phyloP scores from a whole-genome alignment of 2,888 invertebrate genomes.

The Pheosia tremula region DNA sequence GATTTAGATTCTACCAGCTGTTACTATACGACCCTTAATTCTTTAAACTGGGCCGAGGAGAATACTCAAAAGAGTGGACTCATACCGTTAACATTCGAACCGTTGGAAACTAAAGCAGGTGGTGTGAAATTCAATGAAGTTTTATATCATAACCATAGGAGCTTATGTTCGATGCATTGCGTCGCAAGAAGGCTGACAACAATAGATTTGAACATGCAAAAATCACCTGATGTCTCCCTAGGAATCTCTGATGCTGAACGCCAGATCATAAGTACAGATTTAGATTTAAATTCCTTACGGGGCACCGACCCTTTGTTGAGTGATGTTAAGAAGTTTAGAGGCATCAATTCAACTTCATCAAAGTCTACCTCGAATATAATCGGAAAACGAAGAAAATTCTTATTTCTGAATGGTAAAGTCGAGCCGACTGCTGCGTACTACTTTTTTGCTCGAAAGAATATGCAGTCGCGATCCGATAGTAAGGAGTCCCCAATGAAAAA shows the following conservation, averaged over 20 bases:
- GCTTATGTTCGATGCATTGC: constrained; percentile 60
- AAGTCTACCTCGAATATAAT: constrained; percentile 12
- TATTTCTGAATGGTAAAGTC: constrained; percentile 28
- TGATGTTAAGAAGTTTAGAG: background rate
- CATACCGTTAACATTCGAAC: constrained; percentile 19
- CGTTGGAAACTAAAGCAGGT: constrained; percentile 12
- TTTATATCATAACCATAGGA: constrained; percentile 25
- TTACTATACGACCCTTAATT: constrained; percentile 7
- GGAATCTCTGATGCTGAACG: constrained; percentile 52
- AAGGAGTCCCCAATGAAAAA: constrained; percentile 47
- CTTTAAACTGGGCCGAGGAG: constrained; percentile 6
- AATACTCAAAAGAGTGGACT: constrained; percentile 17
- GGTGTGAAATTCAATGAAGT: constrained; percentile 12
- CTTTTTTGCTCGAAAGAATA: constrained; percentile 51
- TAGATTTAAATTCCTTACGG: constrained; percentile 46
- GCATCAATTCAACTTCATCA: background rate
- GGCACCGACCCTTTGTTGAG: constrained; percentile 20
- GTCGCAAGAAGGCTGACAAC: constrained; percentile 31
- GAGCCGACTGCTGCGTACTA: constrained; percentile 49
- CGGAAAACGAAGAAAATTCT: constrained; percentile 13
- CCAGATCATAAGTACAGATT: constrained; percentile 56
- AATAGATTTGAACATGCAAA: constrained; percentile 26
- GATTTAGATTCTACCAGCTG: background rate
- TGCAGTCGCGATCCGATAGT: background rate
- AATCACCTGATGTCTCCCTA: constrained; percentile 36